Percentiles rank a stretch among this genome's conserved stretches.
phyloP scores from a whole-genome alignment of 2,888 invertebrate species.

The Mesopsocus fuscifrons region DNA sequence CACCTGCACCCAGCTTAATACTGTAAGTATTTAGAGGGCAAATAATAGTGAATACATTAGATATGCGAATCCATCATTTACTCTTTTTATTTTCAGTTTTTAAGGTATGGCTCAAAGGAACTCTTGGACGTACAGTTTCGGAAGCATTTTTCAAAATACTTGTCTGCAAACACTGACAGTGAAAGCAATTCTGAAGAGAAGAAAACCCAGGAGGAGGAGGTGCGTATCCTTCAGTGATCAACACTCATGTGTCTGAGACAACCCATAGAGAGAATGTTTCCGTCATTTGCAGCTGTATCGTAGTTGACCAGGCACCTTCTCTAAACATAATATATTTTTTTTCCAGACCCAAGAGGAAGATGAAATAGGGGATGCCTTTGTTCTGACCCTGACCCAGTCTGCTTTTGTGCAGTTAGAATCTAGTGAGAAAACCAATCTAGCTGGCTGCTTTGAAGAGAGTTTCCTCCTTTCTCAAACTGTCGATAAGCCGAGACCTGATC shows the following conservation, averaged over 20 bases:
- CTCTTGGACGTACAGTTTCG: conserved; percentile 25
- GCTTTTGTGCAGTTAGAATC: background rate
- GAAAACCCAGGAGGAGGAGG: no score
- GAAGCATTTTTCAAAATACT: background rate
- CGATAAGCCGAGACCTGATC: background rate
- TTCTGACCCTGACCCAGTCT: background rate
- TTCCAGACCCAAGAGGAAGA: background rate
- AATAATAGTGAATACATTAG: conserved; percentile 8
- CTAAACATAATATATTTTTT: background rate
- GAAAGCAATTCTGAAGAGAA: conserved; percentile 19
- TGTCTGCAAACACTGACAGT: conserved; percentile 28
- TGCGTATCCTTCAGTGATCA: no score
- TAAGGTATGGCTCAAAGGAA: conserved; percentile 42
- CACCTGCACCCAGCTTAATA: conserved; percentile 63
- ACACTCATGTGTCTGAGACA: no score
- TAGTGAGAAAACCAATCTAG: background rate
- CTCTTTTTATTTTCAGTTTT: conserved; percentile 23
- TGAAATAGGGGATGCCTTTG: background rate
- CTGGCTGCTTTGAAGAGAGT: conserved; percentile 5
- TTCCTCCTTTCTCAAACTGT: background rate
- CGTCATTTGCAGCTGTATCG: no score
- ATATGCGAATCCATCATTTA: no score
- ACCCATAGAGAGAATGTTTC: no score
- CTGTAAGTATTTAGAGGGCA: conserved; percentile 17
- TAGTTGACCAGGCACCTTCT: no score